Percentiles rank a stretch among this genome's conserved stretches.
These are phyloP conservation scores for Baronia brevicornis DNA, from an alignment of 2,888 invertebrate species.

Conservation along the genomic window DNA sequence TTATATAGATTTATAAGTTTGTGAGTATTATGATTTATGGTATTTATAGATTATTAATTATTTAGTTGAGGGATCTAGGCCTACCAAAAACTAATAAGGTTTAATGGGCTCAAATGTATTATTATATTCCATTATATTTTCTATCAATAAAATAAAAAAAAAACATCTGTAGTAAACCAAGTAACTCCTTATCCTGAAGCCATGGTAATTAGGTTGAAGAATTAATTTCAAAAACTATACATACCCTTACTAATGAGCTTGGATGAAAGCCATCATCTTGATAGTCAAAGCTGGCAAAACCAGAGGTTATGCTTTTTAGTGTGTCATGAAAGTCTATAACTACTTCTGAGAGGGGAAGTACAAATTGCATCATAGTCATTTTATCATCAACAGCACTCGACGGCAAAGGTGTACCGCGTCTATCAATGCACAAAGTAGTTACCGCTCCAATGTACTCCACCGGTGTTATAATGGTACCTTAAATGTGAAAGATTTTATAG, in stretches of 20 bases:
- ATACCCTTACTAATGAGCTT: conserved; percentile 86
- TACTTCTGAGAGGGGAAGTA: conserved; percentile 94
- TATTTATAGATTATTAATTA: no score
- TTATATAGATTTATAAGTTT: no score
- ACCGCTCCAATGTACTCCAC: conserved; percentile 82
- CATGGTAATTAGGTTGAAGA: no score
- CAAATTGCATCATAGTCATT: conserved; percentile 86
- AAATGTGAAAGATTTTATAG: no score
- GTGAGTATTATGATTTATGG: no score
- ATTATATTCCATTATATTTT: no score
- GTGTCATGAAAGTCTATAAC: conserved; percentile 96
- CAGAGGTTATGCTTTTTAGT: conserved; percentile 91
- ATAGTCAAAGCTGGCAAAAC: conserved; percentile 97
- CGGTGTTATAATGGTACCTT: conserved; percentile 93
- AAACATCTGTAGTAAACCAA: no score
- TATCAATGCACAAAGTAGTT: conserved; percentile 83
- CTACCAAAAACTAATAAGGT: no score
- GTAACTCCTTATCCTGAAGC: no score
- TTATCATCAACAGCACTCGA: conserved; percentile 87
- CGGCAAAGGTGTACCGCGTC: conserved; percentile 79
- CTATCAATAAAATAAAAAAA: no score
- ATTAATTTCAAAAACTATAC: conserved; percentile 20
- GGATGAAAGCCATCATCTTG: conserved; percentile 89
- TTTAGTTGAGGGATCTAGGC: no score
- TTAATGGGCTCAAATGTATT: no score